These are phyloP conservation scores for Callocephalon fimbriatum DNA, from an alignment of 2,113 vertebrate species.

Conservation along the genomic window DNA sequence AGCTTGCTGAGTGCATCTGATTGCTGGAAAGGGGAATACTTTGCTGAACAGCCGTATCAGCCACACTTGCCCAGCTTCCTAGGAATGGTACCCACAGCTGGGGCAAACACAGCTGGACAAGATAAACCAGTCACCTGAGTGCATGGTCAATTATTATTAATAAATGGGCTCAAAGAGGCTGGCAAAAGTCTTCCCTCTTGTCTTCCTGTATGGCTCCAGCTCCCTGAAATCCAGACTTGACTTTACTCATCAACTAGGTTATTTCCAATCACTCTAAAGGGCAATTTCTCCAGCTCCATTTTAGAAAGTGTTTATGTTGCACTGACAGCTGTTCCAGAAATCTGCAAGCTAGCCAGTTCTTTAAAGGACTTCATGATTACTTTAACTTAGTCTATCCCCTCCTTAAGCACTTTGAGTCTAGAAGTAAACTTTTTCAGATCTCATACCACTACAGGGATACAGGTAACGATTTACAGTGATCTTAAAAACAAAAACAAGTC, in stretches of 20 bases:
- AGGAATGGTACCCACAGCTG: background rate
- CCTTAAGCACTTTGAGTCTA: background rate
- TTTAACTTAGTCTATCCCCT: background rate
- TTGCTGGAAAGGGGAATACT: accelerated
- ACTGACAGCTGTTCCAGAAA: conserved; percentile 24
- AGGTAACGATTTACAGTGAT: background rate
- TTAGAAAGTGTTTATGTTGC: conserved; percentile 43
- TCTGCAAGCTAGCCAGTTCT: conserved; percentile 30
- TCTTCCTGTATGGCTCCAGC: background rate
- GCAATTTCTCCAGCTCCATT: conserved; percentile 31
- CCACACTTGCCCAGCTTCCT: background rate
- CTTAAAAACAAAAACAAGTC: background rate
- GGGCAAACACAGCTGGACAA: background rate
- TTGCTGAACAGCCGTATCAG: background rate
- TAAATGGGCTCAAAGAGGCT: background rate
- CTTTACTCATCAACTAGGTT: background rate
- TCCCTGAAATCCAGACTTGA: conserved; percentile 4
- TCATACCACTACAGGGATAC: background rate
- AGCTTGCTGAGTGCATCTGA: background rate
- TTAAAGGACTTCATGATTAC: background rate
- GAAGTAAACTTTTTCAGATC: background rate
- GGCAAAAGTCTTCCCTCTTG: background rate
- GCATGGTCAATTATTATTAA: background rate
- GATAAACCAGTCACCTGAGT: background rate
- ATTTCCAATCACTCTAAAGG: conserved; percentile 29